These are phyloP conservation scores for Himalopsyche japonica DNA, from an alignment of 2,888 invertebrate species.

Conservation along the genomic window DNA sequence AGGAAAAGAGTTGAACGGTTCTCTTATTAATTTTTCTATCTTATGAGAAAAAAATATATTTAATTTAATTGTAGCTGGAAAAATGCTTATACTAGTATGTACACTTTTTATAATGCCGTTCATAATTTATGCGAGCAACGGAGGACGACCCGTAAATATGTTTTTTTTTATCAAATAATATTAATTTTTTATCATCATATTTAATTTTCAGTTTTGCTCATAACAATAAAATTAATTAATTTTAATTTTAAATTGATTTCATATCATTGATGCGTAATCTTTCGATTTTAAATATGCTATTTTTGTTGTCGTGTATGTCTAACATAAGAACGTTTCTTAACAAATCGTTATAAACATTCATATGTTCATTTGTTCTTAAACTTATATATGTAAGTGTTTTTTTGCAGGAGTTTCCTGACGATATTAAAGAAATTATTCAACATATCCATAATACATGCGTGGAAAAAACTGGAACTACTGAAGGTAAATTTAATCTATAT, in stretches of 20 bases:
- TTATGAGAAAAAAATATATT: neutral
- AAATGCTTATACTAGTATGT: neutral
- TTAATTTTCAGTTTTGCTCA: too few relatives aligned
- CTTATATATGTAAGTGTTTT: too few relatives aligned
- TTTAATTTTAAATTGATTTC: too few relatives aligned
- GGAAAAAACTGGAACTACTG: constrained; percentile 54
- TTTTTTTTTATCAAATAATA: neutral
- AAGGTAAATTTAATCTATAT: constrained; percentile 48
- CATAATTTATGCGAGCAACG: constrained; percentile 21
- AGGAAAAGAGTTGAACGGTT: neutral
- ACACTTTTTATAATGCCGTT: neutral
- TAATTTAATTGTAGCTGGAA: neutral
- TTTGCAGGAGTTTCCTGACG: constrained; percentile 55
- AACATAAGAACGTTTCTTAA: too few relatives aligned
- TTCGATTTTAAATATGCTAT: too few relatives aligned
- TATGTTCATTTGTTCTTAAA: too few relatives aligned
- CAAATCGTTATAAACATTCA: too few relatives aligned
- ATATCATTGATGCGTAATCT: too few relatives aligned
- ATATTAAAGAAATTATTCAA: constrained; percentile 59
- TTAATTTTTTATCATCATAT: too few relatives aligned
- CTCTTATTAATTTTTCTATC: neutral
- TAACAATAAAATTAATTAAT: too few relatives aligned
- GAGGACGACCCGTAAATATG: neutral
- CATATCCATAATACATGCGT: constrained; percentile 58
- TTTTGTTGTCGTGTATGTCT: too few relatives aligned